Base-by-base conservation (phyloP, 1,140 invertebrate genomes). In the Brachionus rubens region DNA sequence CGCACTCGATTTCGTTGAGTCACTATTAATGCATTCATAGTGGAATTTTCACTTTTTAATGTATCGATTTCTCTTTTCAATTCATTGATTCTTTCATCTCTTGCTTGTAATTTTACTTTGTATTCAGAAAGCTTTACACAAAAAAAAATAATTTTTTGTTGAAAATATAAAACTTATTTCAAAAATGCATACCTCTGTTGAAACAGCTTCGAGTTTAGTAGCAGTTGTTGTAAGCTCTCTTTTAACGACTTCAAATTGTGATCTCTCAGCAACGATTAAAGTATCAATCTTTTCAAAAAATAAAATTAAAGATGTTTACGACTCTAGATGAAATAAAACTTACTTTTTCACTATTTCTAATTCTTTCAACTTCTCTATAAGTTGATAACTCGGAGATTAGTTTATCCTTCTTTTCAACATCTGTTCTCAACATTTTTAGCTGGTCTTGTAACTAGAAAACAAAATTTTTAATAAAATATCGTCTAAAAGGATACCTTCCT, bases 371-470 rank as follows among this genome's bases (percentile, higher is more conserved):
- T 43, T 65, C 59, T 9, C 40, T 36, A 36, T 65, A 41, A 79
- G 80, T 82, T 19, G 79, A 78, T 24, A 84, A 65, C 52, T 83
- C 81, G 41, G 81, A 80, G 70, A 84, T 83, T 19, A 83, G 77
- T 9, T 77, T 50, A 78, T 84, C 83, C 79, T 83, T 84, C 70
- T 81, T 84, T 62, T 78, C 79, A 10, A 83, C 54, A 77, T 84
- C 83, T 46, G 81, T 82, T 78, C 79, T 80, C 36, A 81, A 78
- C 36, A 78, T 21, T 78, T 79, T 81, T 1, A 83, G 33, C 75
- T 84, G 83, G 75, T 84, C 83, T 76, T 82, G 80, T n/a, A 82
- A 48, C 83, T 84, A 75, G 40, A 78, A 79, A 56, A 54, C 10
- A 5, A 21, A 50, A 33, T 50, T 26, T 47, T n/a, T 19, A 7